Evolutionary conservation across 2,888 invertebrate species (phyloP).

Genomic region (Drosophila nr. medialis): DNA sequence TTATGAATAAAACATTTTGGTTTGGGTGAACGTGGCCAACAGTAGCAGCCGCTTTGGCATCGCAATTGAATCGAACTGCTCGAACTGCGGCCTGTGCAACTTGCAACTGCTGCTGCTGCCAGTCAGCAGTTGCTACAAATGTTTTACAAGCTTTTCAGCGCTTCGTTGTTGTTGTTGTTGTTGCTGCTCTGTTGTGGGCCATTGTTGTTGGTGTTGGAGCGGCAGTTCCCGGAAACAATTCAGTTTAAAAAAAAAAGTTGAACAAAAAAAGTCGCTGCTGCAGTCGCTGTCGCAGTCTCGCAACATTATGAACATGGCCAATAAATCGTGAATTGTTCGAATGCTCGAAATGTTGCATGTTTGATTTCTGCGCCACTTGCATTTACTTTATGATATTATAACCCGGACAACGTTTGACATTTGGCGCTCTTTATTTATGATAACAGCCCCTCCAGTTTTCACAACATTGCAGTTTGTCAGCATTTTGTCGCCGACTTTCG

Average conservation of each 20-base stretch:
- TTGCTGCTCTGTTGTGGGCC: slow-evolving; percentile 46
- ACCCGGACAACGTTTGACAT: slow-evolving; percentile 69
- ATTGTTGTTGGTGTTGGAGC: slow-evolving; percentile 66
- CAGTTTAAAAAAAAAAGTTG: slow-evolving; percentile 56
- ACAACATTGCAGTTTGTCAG: slow-evolving; percentile 68
- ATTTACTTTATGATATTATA: slow-evolving; percentile 78
- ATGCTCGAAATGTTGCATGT: slow-evolving; percentile 70
- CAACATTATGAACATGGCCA: slow-evolving; percentile 73
- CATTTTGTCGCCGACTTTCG: slow-evolving; percentile 70
- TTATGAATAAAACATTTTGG: slow-evolving; percentile 80
- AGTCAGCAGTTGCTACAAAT: slow-evolving; percentile 75
- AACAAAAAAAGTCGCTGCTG: slow-evolving; percentile 3
- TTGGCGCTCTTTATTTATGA: slow-evolving; percentile 75
- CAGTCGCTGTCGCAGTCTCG: slow-evolving; percentile 10
- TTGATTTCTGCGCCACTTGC: slow-evolving; percentile 79
- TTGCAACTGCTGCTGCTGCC: slow-evolving; percentile 40
- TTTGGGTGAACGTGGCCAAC: slow-evolving; percentile 61
- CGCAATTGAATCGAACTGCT: slow-evolving; percentile 60
- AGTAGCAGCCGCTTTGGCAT: slow-evolving; percentile 60
- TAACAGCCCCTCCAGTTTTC: slow-evolving; percentile 60
- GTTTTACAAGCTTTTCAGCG: slow-evolving; percentile 80
- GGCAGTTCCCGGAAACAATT: slow-evolving; percentile 81
- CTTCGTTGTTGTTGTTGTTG: slow-evolving; percentile 56
- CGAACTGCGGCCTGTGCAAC: slow-evolving; percentile 33
- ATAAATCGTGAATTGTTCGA: slow-evolving; percentile 77